A percentile compares a stretch with the other conserved stretches of the same genome.
Conservation (phyloP, 2,888 invertebrate genomes). For the Lithophane socia region DNA sequence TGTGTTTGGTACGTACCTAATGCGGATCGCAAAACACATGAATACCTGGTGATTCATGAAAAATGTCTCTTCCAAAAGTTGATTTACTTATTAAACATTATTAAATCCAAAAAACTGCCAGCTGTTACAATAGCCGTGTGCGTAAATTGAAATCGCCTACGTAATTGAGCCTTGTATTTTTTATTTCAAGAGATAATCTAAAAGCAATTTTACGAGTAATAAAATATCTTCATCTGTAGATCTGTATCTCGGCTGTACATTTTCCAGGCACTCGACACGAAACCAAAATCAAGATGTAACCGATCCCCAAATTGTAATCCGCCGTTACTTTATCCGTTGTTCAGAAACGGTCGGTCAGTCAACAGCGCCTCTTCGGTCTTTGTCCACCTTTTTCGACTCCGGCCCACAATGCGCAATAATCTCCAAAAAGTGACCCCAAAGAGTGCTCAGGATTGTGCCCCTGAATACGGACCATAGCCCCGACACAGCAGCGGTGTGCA, state of each 20-base stretch:
- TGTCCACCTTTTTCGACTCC: slow-evolving; percentile 84
- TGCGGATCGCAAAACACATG: not conserved
- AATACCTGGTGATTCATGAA: not conserved
- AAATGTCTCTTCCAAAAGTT: not conserved
- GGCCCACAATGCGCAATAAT: slow-evolving; percentile 85
- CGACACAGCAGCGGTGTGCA: slow-evolving; percentile 74
- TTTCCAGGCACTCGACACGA: slow-evolving; percentile 67
- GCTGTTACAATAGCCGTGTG: slow-evolving; percentile 31
- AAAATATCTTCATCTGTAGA: slow-evolving; percentile 67
- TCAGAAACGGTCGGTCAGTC: slow-evolving; percentile 84
- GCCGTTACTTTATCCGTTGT: slow-evolving; percentile 74
- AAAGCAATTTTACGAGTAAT: slow-evolving; percentile 83
- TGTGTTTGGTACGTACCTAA: not conserved
- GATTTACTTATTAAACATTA: not conserved
- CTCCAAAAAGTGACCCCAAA: slow-evolving; percentile 91
- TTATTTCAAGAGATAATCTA: slow-evolving; percentile 32
- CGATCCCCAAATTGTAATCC: slow-evolving; percentile 77
- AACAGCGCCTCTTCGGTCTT: slow-evolving; percentile 81
- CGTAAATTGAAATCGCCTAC: slow-evolving; percentile 41
- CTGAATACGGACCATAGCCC: slow-evolving; percentile 77
- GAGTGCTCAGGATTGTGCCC: slow-evolving; percentile 80
- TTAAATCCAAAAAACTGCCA: slow-evolving; percentile 4
- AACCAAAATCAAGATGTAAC: slow-evolving; percentile 72
- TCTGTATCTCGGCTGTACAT: slow-evolving; percentile 73
- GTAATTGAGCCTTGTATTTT: slow-evolving; percentile 61